These are phyloP conservation scores for Oopsacas minuta DNA, from an alignment of 37 sponge, comb jelly and placozoan genomes.

Conservation along the genomic window DNA sequence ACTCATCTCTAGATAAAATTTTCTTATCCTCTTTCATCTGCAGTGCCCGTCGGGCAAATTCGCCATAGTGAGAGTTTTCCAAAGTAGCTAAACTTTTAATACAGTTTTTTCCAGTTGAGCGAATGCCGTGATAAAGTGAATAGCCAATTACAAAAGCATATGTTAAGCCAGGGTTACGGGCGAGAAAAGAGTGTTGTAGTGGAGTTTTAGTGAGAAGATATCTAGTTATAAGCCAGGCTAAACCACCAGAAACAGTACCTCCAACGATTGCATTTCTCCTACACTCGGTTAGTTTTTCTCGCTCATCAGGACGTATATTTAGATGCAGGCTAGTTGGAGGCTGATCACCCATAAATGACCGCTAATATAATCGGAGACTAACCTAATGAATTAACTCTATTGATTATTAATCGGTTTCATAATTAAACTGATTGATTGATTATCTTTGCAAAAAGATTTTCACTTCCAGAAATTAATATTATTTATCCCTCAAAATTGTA, in stretches of 20 bases:
- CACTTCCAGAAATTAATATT: too few species aligned
- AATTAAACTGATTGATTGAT: too few species aligned
- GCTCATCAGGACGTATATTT: not conserved
- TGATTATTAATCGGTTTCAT: too few species aligned
- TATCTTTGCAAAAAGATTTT: too few species aligned
- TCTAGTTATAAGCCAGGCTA: not conserved
- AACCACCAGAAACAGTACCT: not conserved
- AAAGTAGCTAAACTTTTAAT: not conserved
- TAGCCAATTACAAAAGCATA: not conserved
- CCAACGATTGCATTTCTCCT: not conserved
- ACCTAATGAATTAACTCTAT: not conserved
- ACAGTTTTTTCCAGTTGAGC: not conserved
- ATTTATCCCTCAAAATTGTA: too few species aligned
- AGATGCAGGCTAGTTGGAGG: not conserved
- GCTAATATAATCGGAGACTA: too few species aligned
- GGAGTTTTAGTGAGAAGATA: not conserved
- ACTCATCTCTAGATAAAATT: not conserved
- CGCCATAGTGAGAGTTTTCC: not conserved
- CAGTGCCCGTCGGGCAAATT: not conserved
- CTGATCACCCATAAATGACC: not conserved
- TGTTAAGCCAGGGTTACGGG: not conserved
- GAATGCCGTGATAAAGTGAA: not conserved
- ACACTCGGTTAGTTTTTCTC: not conserved
- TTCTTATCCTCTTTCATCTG: not conserved
- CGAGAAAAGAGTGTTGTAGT: not conserved